These are phyloP conservation scores for Margaritifera margaritifera DNA, from an alignment of 2,888 invertebrate species.

Conservation along the genomic window DNA sequence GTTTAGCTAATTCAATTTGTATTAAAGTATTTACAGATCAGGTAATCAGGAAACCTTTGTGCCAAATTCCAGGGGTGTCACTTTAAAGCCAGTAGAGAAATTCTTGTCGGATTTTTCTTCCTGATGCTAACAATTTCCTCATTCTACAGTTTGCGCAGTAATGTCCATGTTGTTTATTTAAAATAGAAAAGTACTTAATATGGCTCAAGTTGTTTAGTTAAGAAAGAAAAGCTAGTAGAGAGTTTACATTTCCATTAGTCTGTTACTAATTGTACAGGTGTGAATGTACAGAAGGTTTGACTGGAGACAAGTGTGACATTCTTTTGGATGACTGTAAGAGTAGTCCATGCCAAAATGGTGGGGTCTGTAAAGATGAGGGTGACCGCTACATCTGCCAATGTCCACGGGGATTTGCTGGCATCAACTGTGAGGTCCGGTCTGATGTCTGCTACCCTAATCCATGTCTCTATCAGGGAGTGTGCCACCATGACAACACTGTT, in stretches of 20 bases:
- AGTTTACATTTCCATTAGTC: not conserved
- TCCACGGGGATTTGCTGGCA: conserved; percentile 82
- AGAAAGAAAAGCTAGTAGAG: not conserved
- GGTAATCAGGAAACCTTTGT: too few species aligned
- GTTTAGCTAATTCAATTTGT: too few species aligned
- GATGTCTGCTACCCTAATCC: conserved; percentile 63
- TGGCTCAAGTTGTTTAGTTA: too few species aligned
- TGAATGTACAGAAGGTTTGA: conserved; percentile 50
- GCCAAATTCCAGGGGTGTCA: too few species aligned
- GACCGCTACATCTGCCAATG: conserved; percentile 83
- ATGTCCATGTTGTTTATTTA: too few species aligned
- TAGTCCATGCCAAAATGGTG: conserved; percentile 81
- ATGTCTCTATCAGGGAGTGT: conserved; percentile 61
- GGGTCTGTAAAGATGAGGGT: conserved; percentile 42
- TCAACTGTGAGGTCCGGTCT: conserved; percentile 86
- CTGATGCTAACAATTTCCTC: not conserved
- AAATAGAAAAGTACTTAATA: too few species aligned
- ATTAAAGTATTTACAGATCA: too few species aligned
- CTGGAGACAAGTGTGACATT: conserved; percentile 55
- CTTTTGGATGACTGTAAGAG: conserved; percentile 72
- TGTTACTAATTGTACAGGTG: conserved; percentile 45
- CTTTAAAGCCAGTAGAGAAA: too few species aligned
- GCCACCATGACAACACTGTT: conserved; percentile 44
- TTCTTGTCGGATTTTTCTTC: not conserved
- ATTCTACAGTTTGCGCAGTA: not conserved